Base-by-base conservation (phyloP, 2,797 vertebrate species). In the Peromyscus attwateri region DNA sequence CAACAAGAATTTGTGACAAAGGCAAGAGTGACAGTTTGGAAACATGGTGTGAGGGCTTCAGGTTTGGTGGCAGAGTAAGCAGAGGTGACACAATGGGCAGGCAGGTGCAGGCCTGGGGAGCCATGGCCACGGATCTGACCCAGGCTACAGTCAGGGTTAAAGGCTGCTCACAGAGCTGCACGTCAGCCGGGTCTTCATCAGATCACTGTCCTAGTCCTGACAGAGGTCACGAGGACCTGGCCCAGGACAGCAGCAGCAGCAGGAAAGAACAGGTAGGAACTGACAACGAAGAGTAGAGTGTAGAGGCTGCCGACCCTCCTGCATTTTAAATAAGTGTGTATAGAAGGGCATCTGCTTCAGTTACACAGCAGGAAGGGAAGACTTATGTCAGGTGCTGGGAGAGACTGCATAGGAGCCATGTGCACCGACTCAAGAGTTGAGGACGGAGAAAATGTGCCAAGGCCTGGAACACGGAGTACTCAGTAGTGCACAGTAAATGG, bases 31-130 rank as follows among this genome's bases (percentile, higher is more conserved):
- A 90, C 23, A 94, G 81, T 57, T 89, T 83, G 83, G 66, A 87
- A 57, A 46, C 70, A 57, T 37, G 71, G 4, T 80, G 49, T 79
- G 68, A 96, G n/a, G 83, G 37, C 64, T 85, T 92, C 87, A 34
- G 81, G 87, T 91, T 43, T 95, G 31, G 29, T 60, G 71, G 70
- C 16, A 79, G 57, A 43, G 77, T 29, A n/a, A 89, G 34, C 80
- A 37, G 89, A 89, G 79, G n/a, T 81, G 88, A 76, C 90, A 71
- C 52, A 68, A 77, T 1, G 60, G 57, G 76, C 25, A 95, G 95
- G 57, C 40, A 73, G 14, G 75, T 0, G 40, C 10, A 23, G 84
- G 25, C 68, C 49, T 62, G 27, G 25, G 31, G 68, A 77, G 64
- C 14, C 49, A 76, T 5, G 34, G 10, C 16, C 31, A 3, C 62